A percentile compares a stretch with the other conserved stretches of the same genome.
Conservation (phyloP, 2,797 vertebrate genomes). For the Tarsius wallacei region DNA sequence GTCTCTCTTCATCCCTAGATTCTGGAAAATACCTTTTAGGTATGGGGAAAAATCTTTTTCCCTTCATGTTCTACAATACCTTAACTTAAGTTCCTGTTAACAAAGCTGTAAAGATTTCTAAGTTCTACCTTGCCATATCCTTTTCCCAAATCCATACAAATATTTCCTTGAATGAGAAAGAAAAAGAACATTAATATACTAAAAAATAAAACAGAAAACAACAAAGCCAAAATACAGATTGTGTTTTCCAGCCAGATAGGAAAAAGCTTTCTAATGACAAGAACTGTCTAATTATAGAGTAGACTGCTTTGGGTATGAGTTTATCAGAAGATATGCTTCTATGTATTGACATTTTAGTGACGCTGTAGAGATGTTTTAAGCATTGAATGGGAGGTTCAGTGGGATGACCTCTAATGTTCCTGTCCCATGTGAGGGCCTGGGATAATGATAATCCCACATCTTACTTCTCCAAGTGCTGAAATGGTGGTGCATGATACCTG, state of each 20-base stretch:
- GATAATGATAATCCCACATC: not conserved
- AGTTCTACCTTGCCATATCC: not conserved
- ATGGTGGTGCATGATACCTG: not conserved
- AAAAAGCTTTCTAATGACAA: not conserved
- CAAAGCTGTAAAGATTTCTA: not conserved
- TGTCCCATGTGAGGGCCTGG: not conserved
- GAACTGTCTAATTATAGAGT: not conserved
- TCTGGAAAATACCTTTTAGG: not conserved
- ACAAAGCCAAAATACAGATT: not conserved
- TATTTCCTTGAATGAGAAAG: slow-evolving; percentile 17
- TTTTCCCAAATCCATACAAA: not conserved
- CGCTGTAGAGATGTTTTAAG: not conserved
- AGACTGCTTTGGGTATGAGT: not conserved
- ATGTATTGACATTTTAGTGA: not conserved
- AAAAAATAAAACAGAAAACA: not conserved
- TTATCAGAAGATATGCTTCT: not conserved
- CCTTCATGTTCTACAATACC: not conserved
- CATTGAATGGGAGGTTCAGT: not conserved
- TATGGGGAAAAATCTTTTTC: not conserved
- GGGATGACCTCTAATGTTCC: not conserved
- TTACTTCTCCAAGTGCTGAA: not conserved
- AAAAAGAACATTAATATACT: not conserved
- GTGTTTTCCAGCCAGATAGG: not conserved
- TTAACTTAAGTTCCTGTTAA: slow-evolving; percentile 44
- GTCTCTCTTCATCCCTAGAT: not conserved